phyloP scores from a whole-genome alignment of 2,797 vertebrate genomes.

The Sparidentex hasta region DNA sequence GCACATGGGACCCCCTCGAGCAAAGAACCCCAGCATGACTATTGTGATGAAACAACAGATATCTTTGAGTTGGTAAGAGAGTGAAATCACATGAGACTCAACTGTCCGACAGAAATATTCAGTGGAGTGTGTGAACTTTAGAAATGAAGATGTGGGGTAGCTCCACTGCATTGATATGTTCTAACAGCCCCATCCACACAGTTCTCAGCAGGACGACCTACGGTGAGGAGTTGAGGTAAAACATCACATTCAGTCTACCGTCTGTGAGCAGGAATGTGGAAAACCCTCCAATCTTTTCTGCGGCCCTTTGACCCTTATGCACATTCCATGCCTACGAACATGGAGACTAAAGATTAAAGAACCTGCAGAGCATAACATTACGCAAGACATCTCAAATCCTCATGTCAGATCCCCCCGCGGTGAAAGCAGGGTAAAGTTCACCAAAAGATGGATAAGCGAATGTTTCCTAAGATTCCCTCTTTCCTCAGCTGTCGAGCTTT shows the following conservation, averaged over 20 bases:
- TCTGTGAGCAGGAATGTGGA: constrained; percentile 57
- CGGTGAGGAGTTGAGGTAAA: background rate
- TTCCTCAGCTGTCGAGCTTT: background rate
- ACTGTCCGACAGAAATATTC: constrained; percentile 4
- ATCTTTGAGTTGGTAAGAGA: constrained; percentile 46
- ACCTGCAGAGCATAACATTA: constrained; percentile 44
- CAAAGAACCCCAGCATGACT: constrained; percentile 50
- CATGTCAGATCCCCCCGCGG: background rate
- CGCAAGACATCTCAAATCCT: constrained; percentile 48
- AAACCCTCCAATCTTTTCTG: constrained; percentile 30
- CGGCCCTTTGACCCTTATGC: constrained; percentile 33
- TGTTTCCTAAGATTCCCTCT: constrained; percentile 8
- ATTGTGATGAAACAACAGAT: constrained; percentile 47
- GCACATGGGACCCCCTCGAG: constrained; percentile 37
- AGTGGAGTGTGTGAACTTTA: constrained; percentile 21
- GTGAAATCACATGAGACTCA: constrained; percentile 57
- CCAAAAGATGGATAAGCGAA: background rate
- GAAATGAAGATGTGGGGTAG: background rate
- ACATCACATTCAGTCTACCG: constrained; percentile 33
- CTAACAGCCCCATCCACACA: background rate
- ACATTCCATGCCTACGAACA: constrained; percentile 55
- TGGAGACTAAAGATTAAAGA: constrained; percentile 46
- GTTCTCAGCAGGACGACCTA: background rate
- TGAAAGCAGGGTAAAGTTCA: constrained; percentile 51
- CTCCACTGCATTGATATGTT: background rate